phyloP scores from a whole-genome alignment of 2,113 vertebrate species.

The Mormyrus lacerda region DNA sequence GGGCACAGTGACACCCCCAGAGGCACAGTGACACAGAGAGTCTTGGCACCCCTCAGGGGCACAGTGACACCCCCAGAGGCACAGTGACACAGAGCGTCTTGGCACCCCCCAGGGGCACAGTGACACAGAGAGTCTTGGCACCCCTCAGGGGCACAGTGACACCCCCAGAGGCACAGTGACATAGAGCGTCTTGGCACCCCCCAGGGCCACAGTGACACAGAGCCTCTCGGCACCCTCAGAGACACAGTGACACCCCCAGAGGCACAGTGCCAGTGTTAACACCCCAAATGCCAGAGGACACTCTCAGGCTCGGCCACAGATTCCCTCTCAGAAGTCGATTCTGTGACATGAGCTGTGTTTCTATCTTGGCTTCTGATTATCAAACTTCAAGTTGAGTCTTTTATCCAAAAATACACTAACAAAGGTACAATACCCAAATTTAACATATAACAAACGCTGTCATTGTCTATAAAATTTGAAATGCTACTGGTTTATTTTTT shows the following conservation, averaged over 20 bases:
- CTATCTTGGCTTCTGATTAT: neutral
- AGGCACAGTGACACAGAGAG: neutral
- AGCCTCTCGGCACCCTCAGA: conserved; percentile 45
- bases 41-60: too few species aligned
- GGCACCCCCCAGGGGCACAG: conserved; percentile 25
- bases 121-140: conserved; percentile 57
- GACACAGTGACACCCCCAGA: conserved; percentile 41
- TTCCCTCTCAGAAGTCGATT: neutral
- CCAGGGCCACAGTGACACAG: conserved; percentile 52
- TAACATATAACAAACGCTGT: neutral
- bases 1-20: conserved; percentile 47
- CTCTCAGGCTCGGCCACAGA: neutral
- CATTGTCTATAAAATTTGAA: neutral
- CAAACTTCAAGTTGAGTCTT: neutral
- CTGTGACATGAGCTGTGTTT: neutral
- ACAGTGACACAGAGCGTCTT: too few species aligned
- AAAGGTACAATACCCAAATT: neutral
- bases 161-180: too few species aligned
- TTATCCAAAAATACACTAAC: neutral
- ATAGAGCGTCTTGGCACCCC: too few species aligned
- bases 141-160: too few species aligned
- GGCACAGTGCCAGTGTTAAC: conserved; percentile 68
- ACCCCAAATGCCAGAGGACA: conserved; percentile 58
- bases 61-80: neutral
- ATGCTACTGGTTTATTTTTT: neutral